phyloP scores from a whole-genome alignment of 2,797 vertebrate genomes.

The Lepilemur septentrionalis region DNA sequence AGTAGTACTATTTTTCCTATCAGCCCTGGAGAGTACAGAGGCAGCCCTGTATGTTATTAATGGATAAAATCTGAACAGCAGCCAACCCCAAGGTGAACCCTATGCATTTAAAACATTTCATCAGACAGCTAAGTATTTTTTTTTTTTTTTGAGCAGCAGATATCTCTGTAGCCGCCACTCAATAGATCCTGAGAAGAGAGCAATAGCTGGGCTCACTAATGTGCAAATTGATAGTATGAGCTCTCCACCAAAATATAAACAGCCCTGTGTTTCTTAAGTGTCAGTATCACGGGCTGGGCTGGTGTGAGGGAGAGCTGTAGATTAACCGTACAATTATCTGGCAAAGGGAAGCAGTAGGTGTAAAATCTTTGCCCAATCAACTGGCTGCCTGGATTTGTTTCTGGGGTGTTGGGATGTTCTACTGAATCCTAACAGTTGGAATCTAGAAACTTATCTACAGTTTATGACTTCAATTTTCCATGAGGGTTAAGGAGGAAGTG shows the following conservation, averaged over 20 bases:
- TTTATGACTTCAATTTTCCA: conserved; percentile 43
- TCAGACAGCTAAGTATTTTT: conserved; percentile 87
- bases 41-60: conserved; percentile 88
- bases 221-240: conserved; percentile 85
- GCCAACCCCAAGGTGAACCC: conserved; percentile 90
- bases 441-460: conserved; percentile 9
- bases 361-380: conserved; percentile 74
- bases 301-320: conserved; percentile 60
- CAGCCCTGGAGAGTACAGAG: conserved; percentile 84
- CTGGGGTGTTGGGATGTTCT: conserved; percentile 60
- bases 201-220: conserved; percentile 81
- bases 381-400: conserved; percentile 59
- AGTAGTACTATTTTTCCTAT: conserved; percentile 85
- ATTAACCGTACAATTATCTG: conserved; percentile 81
- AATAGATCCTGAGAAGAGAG: conserved; percentile 83
- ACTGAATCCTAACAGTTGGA: conserved; percentile 61
- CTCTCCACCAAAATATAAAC: conserved; percentile 85
- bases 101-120: conserved; percentile 92
- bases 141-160: conserved; percentile 80
- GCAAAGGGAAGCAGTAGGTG: conserved; percentile 69
- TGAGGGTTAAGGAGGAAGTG: neutral
- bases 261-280: conserved; percentile 82
- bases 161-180: conserved; percentile 85
- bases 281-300: conserved; percentile 79
- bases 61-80: conserved; percentile 89